Conservation (phyloP, 2,113 vertebrate species). For the Synchiropus splendidus region DNA sequence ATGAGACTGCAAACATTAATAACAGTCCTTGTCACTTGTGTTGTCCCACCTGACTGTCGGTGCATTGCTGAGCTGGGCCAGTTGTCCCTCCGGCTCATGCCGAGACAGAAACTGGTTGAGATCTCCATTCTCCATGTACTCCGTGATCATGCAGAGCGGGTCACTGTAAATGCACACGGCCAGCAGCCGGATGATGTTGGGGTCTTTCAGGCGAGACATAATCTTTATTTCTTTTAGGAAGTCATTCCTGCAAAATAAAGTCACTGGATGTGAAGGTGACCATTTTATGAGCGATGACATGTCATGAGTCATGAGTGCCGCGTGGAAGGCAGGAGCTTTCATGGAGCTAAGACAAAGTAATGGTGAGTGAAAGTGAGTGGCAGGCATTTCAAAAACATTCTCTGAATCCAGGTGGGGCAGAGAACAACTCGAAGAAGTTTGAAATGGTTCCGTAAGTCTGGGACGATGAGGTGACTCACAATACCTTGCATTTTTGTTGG, state of each 20-base stretch:
- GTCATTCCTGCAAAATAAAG: slow-evolving; percentile 88
- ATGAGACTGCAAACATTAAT: not conserved
- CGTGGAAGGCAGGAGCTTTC: too few relatives aligned
- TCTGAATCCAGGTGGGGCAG: not conserved
- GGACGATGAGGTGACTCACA: too few relatives aligned
- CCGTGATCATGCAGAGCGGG: slow-evolving; percentile 95
- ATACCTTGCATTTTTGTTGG: slow-evolving; percentile 97
- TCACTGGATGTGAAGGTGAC: too few relatives aligned
- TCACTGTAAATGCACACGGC: slow-evolving; percentile 89
- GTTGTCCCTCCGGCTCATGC: slow-evolving; percentile 71
- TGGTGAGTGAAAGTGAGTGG: not conserved
- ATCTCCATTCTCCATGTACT: slow-evolving; percentile 98
- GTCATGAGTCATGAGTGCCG: not conserved
- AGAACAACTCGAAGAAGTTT: too few relatives aligned
- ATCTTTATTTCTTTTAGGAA: slow-evolving; percentile 99
- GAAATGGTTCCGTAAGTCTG: too few relatives aligned
- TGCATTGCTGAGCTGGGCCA: slow-evolving; percentile 37
- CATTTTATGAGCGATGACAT: too few relatives aligned
- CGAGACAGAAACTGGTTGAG: slow-evolving; percentile 98
- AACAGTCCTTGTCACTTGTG: not conserved
- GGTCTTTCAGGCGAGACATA: slow-evolving; percentile 95
- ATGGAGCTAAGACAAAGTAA: not conserved
- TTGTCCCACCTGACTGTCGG: slow-evolving; percentile 77
- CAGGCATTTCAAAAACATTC: not conserved
- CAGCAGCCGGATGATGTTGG: slow-evolving; percentile 92